Base-by-base conservation (phyloP, 2,888 invertebrate genomes). In the Andrena bucephala region DNA sequence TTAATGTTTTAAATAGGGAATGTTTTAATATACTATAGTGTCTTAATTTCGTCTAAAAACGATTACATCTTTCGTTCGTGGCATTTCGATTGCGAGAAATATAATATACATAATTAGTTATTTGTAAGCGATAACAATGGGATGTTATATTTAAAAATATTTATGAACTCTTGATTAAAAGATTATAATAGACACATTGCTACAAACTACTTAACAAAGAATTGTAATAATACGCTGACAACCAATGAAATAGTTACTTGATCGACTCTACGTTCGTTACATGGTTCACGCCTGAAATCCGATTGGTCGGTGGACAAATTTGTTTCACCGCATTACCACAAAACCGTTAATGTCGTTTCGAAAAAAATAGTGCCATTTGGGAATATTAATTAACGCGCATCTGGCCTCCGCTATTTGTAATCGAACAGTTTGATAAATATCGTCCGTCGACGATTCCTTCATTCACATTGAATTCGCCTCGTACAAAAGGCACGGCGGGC, bases 351-450 rank as follows among this genome's bases (percentile, higher is more conserved):
- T 50, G 20, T 50, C 62, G 62, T 83, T 83, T 75, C 63, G 62
- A 83, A 84, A 69, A 81, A 83, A 83, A 75, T 79, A 83, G 48
- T 83, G 52, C 59, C 65, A 60, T 52, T 74, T 52, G 8, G 31
- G 68, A n/a, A 50, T 60, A 68, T 67, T 77, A 83, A 77, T 82
- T 73, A 70, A 60, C 27, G 27, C 54, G 42, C 50, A 54, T 27
- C 8, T 31, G 48, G 65, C 16, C n/a, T 16, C n/a, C 13, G 27
- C 7, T 24, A 63, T 59, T 71, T 52, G 8, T 52, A 81, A 82
- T 82, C 67, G 62, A 82, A 57, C n/a, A 59, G 8, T 65, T 57
- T 42, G 24, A 52, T 27, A 73, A 31, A 62, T 66, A 77, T 63
- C 6, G n/a, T 5, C 52, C 54, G 20, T 42, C 50, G n/a, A 36